Evolutionary conservation across 1,140 invertebrate genomes (phyloP), one percentile per base, ranked within the genome.

Genomic region (Pseudomyrmex concolor): DNA sequence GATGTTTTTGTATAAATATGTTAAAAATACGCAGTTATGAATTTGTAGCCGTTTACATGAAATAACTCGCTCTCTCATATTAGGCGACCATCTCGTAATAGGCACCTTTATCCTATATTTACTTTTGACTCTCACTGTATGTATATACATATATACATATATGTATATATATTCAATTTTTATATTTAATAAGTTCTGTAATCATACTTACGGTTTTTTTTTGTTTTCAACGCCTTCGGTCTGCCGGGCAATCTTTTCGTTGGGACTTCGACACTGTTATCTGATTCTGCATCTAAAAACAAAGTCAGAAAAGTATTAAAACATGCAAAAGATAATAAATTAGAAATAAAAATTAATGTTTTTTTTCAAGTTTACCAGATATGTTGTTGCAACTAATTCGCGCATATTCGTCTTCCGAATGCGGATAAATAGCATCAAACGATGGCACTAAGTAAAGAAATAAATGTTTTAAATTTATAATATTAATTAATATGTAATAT

Each of bases 211-310:
- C 94, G 83, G 83, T 83, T 91, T 80, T 94, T 94, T 84, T 94
- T 94, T 0, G 89, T 57, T 84, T 94, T 94, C 9, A 84, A 84
- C 45, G 92, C 66, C 74, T 90, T 92, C 8, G 91, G 91, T 93
- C 92, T 94, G 86, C 86, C 95, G 90, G 91, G 94, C 92, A 84
- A 94, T 92, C 89, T 94, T 94, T 84, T 92, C 8, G 89, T 90
- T 0, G 91, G 90, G 1, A 92, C 71, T 77, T 94, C 93, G 13
- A 93, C 84, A 74, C 94, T 94, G 51, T 80, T 92, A 76, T 94
- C 93, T 2, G 94, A 94, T 87, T 94, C 94, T 77, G 91, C 91
- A 84, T 94, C 94, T 94, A 67, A 45, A 62, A 82, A 34, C 4
- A 34, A 78, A 45, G 48, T 57, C 13, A 10, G 34, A 84, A 77